Evolutionary conservation across 2,797 vertebrate species (phyloP), one percentile per base, ranked within the genome.

Genomic region (Echeneis naucrates): DNA sequence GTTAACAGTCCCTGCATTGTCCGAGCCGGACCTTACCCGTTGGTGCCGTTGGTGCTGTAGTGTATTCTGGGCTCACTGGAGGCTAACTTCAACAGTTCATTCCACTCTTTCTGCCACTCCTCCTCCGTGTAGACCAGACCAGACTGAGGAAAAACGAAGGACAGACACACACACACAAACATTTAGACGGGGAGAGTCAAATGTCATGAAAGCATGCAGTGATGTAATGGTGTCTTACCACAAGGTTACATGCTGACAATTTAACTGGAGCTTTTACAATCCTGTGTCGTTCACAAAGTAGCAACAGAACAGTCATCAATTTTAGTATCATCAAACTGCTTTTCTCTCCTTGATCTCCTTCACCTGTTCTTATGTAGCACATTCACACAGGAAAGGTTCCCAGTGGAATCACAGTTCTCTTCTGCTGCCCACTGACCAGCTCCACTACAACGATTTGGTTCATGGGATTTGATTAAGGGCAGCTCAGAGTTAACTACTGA

Each of bases 81-180:
- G 0, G 97, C 97, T 61, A 98, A 70, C 88, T 99, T 95, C 88
- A 98, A 90, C 79, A 97, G 91, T 78, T 99, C 98, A 0, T 97
- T 96, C 98, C 98, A 99, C 86, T 99, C 98, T 78, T 96, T 98
- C 93, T 98, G 97, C 98, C 98, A 99, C 81, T 99, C 98, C 23
- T 99, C 98, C 81, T 99, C 98, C 0, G 97, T 99, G 93, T 99
- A 99, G 54, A 99, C 95, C 57, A 99, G 93, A 1, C 98, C 97
- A 0, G 98, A 99, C 98, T 99, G 89, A 72, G 69, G 60, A 76
- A 70, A 61, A 47, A 65, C 35, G 47, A 71, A 55, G 44, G 60
- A 80, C 70, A 68, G 51, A 72, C 64, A 65, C 23, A 57, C 52
- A 70, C 27, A 72, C 70, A 73, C 47, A 71, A 61, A 45, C 78